Conservation (phyloP, 2,888 invertebrate species). For the Prostheceraeus crozeri region DNA sequence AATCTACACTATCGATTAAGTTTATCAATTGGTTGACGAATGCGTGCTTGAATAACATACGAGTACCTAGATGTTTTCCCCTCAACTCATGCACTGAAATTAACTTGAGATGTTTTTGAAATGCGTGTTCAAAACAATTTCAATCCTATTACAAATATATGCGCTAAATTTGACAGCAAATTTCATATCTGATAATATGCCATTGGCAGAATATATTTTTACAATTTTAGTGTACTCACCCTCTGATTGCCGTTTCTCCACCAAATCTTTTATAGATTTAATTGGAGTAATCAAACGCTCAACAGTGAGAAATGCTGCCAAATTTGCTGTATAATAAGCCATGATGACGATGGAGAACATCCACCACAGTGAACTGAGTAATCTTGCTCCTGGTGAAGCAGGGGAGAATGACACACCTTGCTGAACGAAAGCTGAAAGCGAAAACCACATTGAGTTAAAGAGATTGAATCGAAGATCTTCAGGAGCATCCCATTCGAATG, state of each 20-base stretch:
- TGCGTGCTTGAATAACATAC: no score
- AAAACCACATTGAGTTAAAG: conserved; percentile 38
- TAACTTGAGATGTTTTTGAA: no score
- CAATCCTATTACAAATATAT: no score
- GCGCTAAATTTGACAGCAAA: no score
- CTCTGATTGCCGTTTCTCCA: conserved; percentile 63
- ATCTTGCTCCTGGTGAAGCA: conserved; percentile 33
- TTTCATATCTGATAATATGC: no score
- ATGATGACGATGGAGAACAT: conserved; percentile 89
- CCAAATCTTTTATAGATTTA: conserved; percentile 75
- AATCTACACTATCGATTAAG: no score
- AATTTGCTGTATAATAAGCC: conserved; percentile 88
- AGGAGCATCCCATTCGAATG: conserved; percentile 39
- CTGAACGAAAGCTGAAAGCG: conserved; percentile 39
- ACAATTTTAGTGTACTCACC: no score
- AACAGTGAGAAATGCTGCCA: conserved; percentile 81
- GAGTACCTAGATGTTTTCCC: no score
- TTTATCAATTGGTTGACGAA: no score
- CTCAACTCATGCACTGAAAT: no score
- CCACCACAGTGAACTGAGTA: conserved; percentile 86
- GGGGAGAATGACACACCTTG: conserved; percentile 40
- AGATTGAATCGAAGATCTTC: conserved; percentile 34
- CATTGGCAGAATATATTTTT: no score
- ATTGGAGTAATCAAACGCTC: conserved; percentile 88
- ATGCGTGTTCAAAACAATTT: no score